Evolutionary conservation across 2,797 vertebrate species (phyloP), one percentile per base, ranked within the genome.

Genomic region (Kryptolebias ocellatus): DNA sequence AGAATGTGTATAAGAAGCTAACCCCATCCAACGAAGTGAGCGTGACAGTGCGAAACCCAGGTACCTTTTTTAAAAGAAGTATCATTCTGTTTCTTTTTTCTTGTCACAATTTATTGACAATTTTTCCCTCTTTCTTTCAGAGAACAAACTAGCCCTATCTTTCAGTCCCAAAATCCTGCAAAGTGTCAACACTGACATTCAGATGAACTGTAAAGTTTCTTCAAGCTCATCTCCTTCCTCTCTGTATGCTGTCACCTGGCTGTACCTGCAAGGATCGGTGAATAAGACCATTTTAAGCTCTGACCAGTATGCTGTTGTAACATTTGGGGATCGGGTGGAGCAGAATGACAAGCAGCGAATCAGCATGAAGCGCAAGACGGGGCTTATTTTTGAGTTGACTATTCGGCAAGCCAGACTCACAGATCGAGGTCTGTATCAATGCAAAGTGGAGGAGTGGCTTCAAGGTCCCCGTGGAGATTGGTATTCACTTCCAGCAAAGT

Each of bases 181-280:
- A 50, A 20, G 46, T 0, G 46, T 85, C 0, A 76, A 74, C 76
- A 76, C 87, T 17, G 90, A 95, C 14, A 4, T 89, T 4, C 53
- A 89, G 17, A 71, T 97, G 0, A 89, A 89, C 37, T 98, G 95
- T 76, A 77, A 60, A 5, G 73, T 96, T 50, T 0, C 2, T 11
- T 76, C 15, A 16, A 28, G 1, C 31, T 74, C 89, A 12, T 70
- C 62, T 6, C 62, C 74, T 0, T 79, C 86, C 42, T 90, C 94
- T 34, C 90, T 67, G 4, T 86, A 95, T 0, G 82, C 87, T 0
- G 46, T 96, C 49, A 91, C 78, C 62, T 98, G 96, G 97, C 84
- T 89, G 57, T 80, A 92, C 61, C 67, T 65, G 34, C 64, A 57
- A 14, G 5, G 49, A 4, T 53, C 4, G 4, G 56, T 9, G 10